Percentiles rank a stretch among this genome's conserved stretches.
These are phyloP conservation scores for Centrocercus urophasianus DNA, from an alignment of 2,113 vertebrate genomes.

Conservation along the genomic window DNA sequence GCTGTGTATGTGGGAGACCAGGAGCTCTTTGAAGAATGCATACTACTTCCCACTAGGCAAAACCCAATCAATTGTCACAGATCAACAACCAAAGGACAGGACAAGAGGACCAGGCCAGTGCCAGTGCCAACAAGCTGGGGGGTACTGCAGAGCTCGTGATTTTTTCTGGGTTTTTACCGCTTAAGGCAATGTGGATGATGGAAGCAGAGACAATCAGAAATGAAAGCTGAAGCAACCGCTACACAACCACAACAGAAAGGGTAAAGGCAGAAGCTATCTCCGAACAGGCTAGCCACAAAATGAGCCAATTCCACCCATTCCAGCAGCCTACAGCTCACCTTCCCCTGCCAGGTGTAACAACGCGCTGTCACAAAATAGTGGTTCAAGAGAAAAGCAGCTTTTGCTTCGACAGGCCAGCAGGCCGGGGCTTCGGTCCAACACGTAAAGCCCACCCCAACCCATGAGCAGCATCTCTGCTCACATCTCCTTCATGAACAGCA, in stretches of 20 bases:
- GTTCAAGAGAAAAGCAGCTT: not conserved
- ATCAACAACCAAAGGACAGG: not conserved
- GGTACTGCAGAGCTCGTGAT: not conserved
- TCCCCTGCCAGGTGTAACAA: not conserved
- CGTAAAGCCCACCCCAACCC: not conserved
- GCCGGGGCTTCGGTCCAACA: not conserved
- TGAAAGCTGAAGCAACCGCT: not conserved
- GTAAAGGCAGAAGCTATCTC: constrained; percentile 16
- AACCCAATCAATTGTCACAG: not conserved
- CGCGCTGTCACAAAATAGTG: not conserved
- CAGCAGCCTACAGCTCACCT: not conserved
- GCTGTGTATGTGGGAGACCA: not conserved
- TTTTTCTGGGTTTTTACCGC: not conserved
- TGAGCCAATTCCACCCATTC: not conserved
- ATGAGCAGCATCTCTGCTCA: not conserved
- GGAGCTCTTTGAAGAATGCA: not conserved
- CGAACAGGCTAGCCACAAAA: not conserved
- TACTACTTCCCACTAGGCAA: not conserved
- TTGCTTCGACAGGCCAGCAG: not conserved
- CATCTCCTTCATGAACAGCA: not conserved
- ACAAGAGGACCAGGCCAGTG: not conserved
- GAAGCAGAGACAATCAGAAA: not conserved
- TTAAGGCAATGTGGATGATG: not conserved
- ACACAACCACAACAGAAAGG: not conserved
- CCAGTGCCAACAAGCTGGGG: not conserved